Conservation (phyloP, 2,888 invertebrate genomes). For the Eurytoma californica region DNA sequence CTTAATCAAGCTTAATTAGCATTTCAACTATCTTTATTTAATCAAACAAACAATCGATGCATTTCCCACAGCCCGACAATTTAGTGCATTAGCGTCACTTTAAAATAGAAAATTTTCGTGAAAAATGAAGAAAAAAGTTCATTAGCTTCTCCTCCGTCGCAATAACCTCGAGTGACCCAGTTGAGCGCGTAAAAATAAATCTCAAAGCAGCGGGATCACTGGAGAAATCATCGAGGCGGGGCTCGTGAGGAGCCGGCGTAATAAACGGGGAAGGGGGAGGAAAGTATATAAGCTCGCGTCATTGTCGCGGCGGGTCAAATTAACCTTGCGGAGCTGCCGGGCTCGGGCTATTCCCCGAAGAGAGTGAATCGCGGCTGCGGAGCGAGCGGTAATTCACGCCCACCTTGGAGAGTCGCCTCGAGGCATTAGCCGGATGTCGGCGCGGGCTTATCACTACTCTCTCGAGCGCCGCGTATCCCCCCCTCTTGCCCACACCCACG, state of each 20-base stretch:
- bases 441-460: slow-evolving; percentile 35
- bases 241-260: too few relatives aligned
- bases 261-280: background rate
- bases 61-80: too few relatives aligned
- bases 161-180: background rate
- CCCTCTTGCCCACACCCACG: too few relatives aligned
- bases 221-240: background rate
- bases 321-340: slow-evolving; percentile 14
- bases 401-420: slow-evolving; percentile 28
- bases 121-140: too few relatives aligned
- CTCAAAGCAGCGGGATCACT: background rate
- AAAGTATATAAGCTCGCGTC: slow-evolving; percentile 20
- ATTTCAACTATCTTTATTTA: too few relatives aligned
- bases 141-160: too few relatives aligned
- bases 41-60: too few relatives aligned
- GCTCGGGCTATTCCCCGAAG: slow-evolving; percentile 26
- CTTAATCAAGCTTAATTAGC: too few relatives aligned
- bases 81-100: too few relatives aligned
- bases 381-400: slow-evolving; percentile 21
- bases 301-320: slow-evolving; percentile 43
- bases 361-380: slow-evolving; percentile 17
- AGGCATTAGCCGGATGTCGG: slow-evolving; percentile 48
- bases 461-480: background rate
- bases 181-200: background rate
- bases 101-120: too few relatives aligned